A percentile compares a stretch with the other conserved stretches of the same genome.
phyloP scores from a whole-genome alignment of 2,797 vertebrate genomes.

The Phalloptychus januarius region DNA sequence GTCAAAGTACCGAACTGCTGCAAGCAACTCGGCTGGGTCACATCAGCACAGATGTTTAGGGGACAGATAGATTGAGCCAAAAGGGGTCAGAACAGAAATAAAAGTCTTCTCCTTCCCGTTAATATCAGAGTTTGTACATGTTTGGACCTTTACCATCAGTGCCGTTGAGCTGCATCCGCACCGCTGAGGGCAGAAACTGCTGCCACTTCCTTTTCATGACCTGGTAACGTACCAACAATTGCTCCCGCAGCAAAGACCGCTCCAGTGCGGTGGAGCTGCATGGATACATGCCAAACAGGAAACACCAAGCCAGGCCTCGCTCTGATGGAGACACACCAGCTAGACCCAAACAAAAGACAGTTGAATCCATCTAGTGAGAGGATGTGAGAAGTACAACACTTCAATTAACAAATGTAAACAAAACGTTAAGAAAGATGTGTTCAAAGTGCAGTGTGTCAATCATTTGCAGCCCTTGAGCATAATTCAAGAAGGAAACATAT shows the following conservation, averaged over 20 bases:
- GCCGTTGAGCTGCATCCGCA: conserved; percentile 77
- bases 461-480: neutral
- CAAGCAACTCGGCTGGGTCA: conserved; percentile 75
- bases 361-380: conserved; percentile 3
- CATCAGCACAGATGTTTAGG: neutral
- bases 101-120: neutral
- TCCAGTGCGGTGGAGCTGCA: conserved; percentile 83
- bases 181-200: conserved; percentile 70
- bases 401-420: conserved; percentile 6
- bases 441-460: neutral
- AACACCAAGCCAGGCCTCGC: conserved; percentile 82
- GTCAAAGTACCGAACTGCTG: conserved; percentile 78
- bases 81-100: neutral
- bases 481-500: neutral
- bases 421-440: neutral
- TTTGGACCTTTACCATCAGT: conserved; percentile 75
- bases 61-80: no score
- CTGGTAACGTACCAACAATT: conserved; percentile 78
- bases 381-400: neutral
- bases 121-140: neutral
- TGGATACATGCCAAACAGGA: conserved; percentile 86
- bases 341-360: conserved; percentile 37
- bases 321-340: conserved; percentile 79
- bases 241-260: conserved; percentile 79
- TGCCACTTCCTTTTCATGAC: conserved; percentile 87